phyloP scores from a whole-genome alignment of 2,888 invertebrate species.

The Polydesmus complanatus region DNA sequence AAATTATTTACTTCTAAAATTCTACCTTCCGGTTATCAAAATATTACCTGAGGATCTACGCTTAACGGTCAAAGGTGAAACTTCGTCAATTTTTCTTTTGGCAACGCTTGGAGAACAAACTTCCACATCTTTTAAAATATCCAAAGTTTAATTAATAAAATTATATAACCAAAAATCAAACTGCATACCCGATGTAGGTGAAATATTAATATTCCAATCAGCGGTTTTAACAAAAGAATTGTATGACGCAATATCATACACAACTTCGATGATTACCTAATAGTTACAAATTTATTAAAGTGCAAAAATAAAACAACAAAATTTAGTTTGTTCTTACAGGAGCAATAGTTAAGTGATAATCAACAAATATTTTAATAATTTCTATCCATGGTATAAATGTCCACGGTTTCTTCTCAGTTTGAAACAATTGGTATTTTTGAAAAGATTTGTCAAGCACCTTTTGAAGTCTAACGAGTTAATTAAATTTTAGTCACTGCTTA shows the following conservation, averaged over 20 bases:
- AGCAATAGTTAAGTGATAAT: background rate
- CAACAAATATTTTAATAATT: background rate
- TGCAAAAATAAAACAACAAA: background rate
- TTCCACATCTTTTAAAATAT: too few species aligned
- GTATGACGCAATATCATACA: background rate
- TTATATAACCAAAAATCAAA: background rate
- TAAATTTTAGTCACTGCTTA: background rate
- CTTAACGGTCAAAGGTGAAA: too few species aligned
- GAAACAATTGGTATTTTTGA: background rate
- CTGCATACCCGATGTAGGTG: background rate
- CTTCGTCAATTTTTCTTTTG: too few species aligned
- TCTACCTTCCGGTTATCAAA: too few species aligned
- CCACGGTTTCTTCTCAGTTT: background rate
- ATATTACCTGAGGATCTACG: too few species aligned
- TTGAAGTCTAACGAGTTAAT: background rate
- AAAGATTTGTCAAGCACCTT: background rate
- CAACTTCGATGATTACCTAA: background rate
- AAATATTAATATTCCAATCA: background rate
- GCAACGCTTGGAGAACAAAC: too few species aligned
- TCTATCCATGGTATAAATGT: background rate
- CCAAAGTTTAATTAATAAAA: too few species aligned
- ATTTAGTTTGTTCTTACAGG: background rate
- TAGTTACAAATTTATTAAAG: background rate
- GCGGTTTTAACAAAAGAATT: background rate
- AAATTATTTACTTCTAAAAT: too few species aligned